Evolutionary conservation across 2,113 vertebrate species (phyloP).

Genomic region (Thymallus thymallus): DNA sequence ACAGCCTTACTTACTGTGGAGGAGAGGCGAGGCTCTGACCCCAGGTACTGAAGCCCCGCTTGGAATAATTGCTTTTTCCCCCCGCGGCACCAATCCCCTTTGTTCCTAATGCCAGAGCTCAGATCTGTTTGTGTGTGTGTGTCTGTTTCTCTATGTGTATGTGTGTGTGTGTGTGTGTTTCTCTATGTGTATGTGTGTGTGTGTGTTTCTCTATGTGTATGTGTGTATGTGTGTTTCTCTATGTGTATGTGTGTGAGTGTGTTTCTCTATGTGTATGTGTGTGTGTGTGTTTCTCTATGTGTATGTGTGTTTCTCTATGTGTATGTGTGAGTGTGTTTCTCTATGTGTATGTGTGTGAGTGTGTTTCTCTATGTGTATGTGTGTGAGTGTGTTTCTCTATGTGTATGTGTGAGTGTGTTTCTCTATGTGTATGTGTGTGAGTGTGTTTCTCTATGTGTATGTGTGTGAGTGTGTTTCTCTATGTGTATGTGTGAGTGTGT

Average conservation of each 20-base stretch:
- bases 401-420: too few relatives aligned
- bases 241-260: too few relatives aligned
- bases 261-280: too few relatives aligned
- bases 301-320: too few relatives aligned
- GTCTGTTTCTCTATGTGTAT: neutral
- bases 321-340: neutral
- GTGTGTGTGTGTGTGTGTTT: too few relatives aligned
- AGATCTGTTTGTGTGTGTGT: slow-evolving; percentile 8
- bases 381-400: too few relatives aligned
- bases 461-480: neutral
- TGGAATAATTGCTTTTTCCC: slow-evolving; percentile 55
- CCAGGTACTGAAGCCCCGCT: slow-evolving; percentile 54
- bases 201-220: too few relatives aligned
- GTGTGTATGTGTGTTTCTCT: too few relatives aligned
- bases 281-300: neutral
- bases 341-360: neutral
- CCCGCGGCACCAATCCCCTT: slow-evolving; percentile 50
- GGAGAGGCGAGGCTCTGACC: slow-evolving; percentile 54
- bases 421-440: too few relatives aligned
- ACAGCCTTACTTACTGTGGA: slow-evolving; percentile 67
- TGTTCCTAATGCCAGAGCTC: slow-evolving; percentile 55
- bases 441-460: too few relatives aligned
- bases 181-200: slow-evolving; percentile 1
- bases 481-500: neutral
- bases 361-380: neutral